Conservation (phyloP, 2,113 vertebrate species). For the Psittacara wagleri region DNA sequence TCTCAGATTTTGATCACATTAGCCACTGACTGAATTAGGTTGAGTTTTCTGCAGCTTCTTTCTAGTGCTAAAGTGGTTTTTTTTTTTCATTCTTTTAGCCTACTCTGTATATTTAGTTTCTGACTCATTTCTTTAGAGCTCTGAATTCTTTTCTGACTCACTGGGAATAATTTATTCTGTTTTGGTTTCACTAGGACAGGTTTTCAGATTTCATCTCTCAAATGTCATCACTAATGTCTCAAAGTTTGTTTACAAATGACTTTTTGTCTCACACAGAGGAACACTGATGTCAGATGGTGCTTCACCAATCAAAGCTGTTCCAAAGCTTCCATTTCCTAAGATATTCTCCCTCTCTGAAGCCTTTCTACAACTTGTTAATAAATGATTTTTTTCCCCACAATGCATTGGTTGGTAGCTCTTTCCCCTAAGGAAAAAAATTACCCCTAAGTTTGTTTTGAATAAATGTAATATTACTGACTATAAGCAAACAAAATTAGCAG, state of each 20-base stretch:
- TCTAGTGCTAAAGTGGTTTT: conserved; percentile 39
- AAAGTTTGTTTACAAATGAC: conserved; percentile 56
- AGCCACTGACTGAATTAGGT: conserved; percentile 57
- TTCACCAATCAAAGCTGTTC: background rate
- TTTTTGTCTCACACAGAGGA: conserved; percentile 31
- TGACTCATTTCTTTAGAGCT: conserved; percentile 76
- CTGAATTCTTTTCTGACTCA: conserved; percentile 67
- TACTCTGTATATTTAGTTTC: conserved; percentile 73
- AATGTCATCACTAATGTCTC: conserved; percentile 56
- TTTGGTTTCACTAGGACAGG: conserved; percentile 53
- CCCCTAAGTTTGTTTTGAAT: background rate
- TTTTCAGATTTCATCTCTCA: conserved; percentile 60
- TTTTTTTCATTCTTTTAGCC: conserved; percentile 48
- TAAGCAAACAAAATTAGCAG: background rate
- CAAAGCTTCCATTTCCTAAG: background rate
- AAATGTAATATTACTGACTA: background rate
- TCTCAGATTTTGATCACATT: conserved; percentile 49
- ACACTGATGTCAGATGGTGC: background rate
- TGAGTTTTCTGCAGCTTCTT: conserved; percentile 44
- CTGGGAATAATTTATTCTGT: conserved; percentile 67
- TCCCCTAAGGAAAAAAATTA: background rate
- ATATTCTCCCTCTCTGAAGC: background rate
- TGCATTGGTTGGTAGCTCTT: background rate
- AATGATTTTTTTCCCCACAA: background rate
- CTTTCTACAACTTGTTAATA: background rate